A percentile compares a stretch with the other conserved stretches of the same genome.
phyloP scores from a whole-genome alignment of 2,888 invertebrate species.

The Apomyelois bistriatella region DNA sequence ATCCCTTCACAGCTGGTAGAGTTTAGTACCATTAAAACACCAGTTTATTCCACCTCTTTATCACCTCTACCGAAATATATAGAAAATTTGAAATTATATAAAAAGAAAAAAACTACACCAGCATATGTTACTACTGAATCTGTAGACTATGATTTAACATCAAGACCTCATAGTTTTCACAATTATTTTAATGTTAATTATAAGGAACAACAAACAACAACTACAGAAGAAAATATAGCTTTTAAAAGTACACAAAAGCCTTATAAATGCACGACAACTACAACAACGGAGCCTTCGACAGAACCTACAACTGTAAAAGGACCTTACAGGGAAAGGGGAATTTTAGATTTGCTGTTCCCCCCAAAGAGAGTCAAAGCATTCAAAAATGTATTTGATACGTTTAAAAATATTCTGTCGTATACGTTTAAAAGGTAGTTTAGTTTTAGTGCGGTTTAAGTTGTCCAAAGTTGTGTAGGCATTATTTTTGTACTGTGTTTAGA shows the following conservation, averaged over 20 bases:
- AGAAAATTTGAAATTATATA: neutral
- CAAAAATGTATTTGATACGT: constrained; percentile 48
- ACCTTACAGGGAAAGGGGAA: constrained; percentile 34
- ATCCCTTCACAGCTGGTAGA: neutral
- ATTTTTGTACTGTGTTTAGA: too few species aligned
- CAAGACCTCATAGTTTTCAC: neutral
- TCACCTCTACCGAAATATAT: neutral
- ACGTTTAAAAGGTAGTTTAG: constrained; percentile 36
- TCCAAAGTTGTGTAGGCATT: neutral
- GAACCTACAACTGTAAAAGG: neutral
- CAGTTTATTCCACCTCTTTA: neutral
- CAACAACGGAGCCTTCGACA: neutral
- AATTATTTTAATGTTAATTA: too few species aligned
- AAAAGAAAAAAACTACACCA: neutral
- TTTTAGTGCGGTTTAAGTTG: neutral
- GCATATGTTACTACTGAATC: neutral
- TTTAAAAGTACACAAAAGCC: too few species aligned
- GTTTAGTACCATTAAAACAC: neutral
- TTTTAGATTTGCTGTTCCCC: constrained; percentile 57
- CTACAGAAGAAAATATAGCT: too few species aligned
- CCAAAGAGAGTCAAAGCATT: constrained; percentile 48
- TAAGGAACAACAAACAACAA: too few species aligned
- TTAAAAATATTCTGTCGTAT: constrained; percentile 47
- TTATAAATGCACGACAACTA: neutral
- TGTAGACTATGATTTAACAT: neutral